Evolutionary conservation across 1,140 invertebrate genomes (phyloP).

Genomic region (Drosophila virilis): DNA sequence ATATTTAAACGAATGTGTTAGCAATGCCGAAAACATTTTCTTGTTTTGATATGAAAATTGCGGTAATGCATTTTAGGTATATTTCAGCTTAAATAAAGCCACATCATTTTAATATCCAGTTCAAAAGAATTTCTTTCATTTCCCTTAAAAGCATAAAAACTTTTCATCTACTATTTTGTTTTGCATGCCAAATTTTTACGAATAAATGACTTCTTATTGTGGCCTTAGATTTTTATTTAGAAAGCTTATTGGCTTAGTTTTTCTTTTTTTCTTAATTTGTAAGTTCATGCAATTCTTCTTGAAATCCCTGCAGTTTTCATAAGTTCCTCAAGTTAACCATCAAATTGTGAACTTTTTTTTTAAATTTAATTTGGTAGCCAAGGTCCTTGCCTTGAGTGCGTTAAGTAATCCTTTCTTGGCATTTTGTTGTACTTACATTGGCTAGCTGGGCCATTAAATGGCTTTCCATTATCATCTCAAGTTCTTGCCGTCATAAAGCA

Average conservation of each 20-base stretch:
- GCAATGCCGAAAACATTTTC: conserved; percentile 6
- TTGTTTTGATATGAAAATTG: conserved; percentile 4
- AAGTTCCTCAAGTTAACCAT: no score
- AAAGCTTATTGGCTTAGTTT: no score
- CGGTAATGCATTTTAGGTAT: neutral
- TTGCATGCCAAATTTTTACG: no score
- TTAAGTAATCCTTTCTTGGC: conserved; percentile 38
- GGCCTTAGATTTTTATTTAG: no score
- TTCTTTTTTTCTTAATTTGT: neutral
- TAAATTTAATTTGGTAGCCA: neutral
- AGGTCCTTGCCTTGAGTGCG: conserved; percentile 11
- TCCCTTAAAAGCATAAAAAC: no score
- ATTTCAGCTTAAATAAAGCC: no score
- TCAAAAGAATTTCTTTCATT: no score
- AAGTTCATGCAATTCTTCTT: neutral
- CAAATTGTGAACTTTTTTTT: conserved; percentile 1
- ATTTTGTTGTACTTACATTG: conserved; percentile 25
- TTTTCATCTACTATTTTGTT: no score
- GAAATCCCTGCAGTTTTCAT: neutral
- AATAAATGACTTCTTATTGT: no score
- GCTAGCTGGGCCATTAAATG: conserved; percentile 39
- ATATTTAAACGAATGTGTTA: conserved; percentile 17
- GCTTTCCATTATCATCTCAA: conserved; percentile 54
- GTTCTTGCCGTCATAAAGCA: conserved; percentile 50
- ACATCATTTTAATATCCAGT: no score